These are phyloP conservation scores for Catostylus mosaicus DNA, from an alignment of 30 jellyfish, hydroid and myxozoan species.

Conservation along the genomic window DNA sequence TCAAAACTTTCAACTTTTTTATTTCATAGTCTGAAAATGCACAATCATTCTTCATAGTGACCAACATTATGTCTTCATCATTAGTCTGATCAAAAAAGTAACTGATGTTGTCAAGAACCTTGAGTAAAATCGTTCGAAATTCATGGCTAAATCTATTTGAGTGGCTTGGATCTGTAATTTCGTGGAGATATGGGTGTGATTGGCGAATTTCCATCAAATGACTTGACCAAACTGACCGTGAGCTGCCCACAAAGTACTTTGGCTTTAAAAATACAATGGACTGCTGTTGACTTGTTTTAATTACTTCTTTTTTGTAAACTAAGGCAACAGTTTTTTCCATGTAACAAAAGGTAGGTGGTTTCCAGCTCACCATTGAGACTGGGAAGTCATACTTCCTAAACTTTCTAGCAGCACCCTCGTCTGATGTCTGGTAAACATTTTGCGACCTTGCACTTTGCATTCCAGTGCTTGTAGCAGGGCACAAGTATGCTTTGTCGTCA, in stretches of 20 bases:
- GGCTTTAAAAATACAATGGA: conserved; percentile 40
- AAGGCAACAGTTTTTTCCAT: conserved; percentile 20
- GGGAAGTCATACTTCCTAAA: conserved; percentile 52
- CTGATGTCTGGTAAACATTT: conserved; percentile 30
- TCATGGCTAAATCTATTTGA: too few relatives aligned
- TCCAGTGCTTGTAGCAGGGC: conserved; percentile 58
- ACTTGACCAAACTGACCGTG: conserved; percentile 56
- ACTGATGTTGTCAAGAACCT: background rate
- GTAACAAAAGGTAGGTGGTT: conserved; percentile 35
- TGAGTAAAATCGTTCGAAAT: conserved; percentile 6
- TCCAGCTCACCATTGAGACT: conserved; percentile 45
- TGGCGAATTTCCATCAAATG: conserved; percentile 38
- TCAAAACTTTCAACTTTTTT: background rate
- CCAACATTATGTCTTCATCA: background rate
- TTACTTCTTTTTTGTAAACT: conserved; percentile 7
- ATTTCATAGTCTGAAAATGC: conserved; percentile 9
- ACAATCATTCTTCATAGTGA: conserved; percentile 15
- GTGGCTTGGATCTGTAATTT: too few relatives aligned
- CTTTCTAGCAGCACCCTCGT: conserved; percentile 34
- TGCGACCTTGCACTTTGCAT: conserved; percentile 52
- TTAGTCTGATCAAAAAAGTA: background rate
- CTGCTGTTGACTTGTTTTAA: conserved; percentile 41
- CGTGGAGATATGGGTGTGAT: conserved; percentile 43
- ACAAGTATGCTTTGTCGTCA: conserved; percentile 44
- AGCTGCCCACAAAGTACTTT: conserved; percentile 55